A percentile compares a stretch with the other conserved stretches of the same genome.
These are phyloP conservation scores for Indicator maculatus DNA, from an alignment of 2,113 vertebrate genomes.

Conservation along the genomic window DNA sequence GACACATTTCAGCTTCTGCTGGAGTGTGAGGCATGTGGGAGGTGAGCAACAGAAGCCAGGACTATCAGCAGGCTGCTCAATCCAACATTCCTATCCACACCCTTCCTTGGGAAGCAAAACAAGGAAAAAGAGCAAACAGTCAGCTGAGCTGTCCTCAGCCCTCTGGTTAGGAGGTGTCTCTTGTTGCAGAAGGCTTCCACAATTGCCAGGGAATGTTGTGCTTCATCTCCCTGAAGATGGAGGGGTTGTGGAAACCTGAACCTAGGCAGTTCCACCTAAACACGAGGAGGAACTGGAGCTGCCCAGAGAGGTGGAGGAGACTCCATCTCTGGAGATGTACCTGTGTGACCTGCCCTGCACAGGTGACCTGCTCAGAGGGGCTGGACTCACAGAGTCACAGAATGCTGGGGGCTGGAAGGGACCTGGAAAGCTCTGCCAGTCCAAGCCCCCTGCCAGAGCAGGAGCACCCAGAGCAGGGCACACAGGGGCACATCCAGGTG, in stretches of 20 bases:
- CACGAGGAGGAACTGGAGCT: too few relatives aligned
- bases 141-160: background rate
- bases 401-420: too few relatives aligned
- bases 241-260: fast-evolving
- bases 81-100: conserved; percentile 30
- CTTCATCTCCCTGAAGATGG: background rate
- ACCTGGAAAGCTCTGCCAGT: too few relatives aligned
- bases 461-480: too few relatives aligned
- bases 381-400: too few relatives aligned
- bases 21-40: background rate
- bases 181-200: background rate
- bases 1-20: background rate
- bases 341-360: too few relatives aligned
- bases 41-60: background rate
- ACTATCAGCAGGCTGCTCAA: background rate
- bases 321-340: too few relatives aligned
- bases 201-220: background rate
- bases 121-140: background rate
- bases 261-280: too few relatives aligned
- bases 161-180: background rate
- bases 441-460: too few relatives aligned
- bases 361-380: too few relatives aligned
- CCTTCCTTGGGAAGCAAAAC: background rate
- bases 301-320: too few relatives aligned
- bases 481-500: too few relatives aligned